Percentiles rank a stretch among this genome's conserved stretches.
Evolutionary conservation across 2,888 invertebrate genomes (phyloP).

Genomic region (Diadegma fenestrale): DNA sequence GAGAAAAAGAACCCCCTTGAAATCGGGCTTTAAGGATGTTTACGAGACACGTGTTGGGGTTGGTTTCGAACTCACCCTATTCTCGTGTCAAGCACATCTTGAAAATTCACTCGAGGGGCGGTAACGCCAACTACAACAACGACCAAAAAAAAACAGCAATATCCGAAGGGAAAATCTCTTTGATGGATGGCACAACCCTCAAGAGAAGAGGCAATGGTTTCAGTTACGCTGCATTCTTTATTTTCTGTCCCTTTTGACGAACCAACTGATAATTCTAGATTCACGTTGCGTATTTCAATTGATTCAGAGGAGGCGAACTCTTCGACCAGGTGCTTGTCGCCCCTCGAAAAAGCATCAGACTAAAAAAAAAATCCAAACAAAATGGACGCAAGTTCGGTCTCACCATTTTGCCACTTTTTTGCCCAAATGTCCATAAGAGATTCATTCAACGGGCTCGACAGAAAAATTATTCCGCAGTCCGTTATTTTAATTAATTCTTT

Average conservation of each 20-base stretch:
- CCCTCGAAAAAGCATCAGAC: neutral
- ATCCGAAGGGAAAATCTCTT: slow-evolving; percentile 61
- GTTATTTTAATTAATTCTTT: no score
- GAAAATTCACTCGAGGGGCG: slow-evolving; percentile 59
- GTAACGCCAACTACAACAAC: slow-evolving; percentile 53
- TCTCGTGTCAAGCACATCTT: slow-evolving; percentile 10
- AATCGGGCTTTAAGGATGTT: slow-evolving; percentile 64
- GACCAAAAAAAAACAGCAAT: slow-evolving; percentile 46
- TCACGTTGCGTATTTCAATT: slow-evolving; percentile 25
- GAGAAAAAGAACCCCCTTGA: slow-evolving; percentile 64
- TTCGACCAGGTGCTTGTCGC: slow-evolving; percentile 15
- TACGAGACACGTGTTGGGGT: slow-evolving; percentile 61
- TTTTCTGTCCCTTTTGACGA: slow-evolving; percentile 26
- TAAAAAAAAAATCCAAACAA: neutral
- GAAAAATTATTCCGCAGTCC: neutral
- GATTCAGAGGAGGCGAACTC: neutral
- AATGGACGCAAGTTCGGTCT: neutral
- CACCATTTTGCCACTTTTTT: neutral
- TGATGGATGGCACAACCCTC: slow-evolving; percentile 35
- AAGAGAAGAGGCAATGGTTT: slow-evolving; percentile 42
- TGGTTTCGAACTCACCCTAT: slow-evolving; percentile 59
- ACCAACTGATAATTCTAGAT: slow-evolving; percentile 51
- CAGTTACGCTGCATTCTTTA: slow-evolving; percentile 52
- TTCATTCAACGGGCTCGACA: neutral
- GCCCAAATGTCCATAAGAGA: neutral